Evolutionary conservation across 2,797 vertebrate genomes (phyloP).

Genomic region (Anableps anableps): DNA sequence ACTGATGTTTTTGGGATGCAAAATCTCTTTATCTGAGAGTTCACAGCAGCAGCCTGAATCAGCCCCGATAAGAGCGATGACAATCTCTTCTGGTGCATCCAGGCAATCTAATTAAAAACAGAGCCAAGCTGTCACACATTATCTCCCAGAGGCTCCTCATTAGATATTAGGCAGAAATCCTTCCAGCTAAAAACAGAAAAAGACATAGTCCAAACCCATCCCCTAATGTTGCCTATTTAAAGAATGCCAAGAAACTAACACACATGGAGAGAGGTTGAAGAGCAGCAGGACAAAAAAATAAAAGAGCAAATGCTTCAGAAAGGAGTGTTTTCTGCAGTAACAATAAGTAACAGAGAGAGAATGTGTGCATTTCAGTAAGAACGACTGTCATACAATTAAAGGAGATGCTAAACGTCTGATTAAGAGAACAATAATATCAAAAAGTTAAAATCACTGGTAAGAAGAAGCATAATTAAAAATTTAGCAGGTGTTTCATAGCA

Average conservation of each 20-base stretch:
- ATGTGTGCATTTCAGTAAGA: not conserved
- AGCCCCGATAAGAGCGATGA: constrained; percentile 33
- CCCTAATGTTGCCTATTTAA: constrained; percentile 22
- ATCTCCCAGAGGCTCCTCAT: constrained; percentile 46
- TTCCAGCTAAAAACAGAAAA: constrained; percentile 23
- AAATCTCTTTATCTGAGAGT: constrained; percentile 46
- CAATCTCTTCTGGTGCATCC: constrained; percentile 16
- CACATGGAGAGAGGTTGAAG: not conserved
- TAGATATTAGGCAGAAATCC: constrained; percentile 46
- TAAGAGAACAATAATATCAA: not conserved
- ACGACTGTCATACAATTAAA: not conserved
- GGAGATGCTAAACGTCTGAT: not conserved
- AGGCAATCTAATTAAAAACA: constrained; percentile 42
- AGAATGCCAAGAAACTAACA: constrained; percentile 9
- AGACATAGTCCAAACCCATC: not conserved
- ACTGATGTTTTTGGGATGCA: not conserved
- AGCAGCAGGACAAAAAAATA: constrained; percentile 4
- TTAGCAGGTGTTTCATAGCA: too few species aligned
- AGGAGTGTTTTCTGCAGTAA: not conserved
- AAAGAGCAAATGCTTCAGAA: not conserved
- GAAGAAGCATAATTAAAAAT: too few species aligned
- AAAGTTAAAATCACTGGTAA: not conserved
- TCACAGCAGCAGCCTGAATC: constrained; percentile 40
- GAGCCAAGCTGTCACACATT: constrained; percentile 26
- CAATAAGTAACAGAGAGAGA: not conserved